A percentile compares a stretch with the other conserved stretches of the same genome.
phyloP scores from a whole-genome alignment of 2,113 vertebrate genomes.

The Phycodurus eques region DNA sequence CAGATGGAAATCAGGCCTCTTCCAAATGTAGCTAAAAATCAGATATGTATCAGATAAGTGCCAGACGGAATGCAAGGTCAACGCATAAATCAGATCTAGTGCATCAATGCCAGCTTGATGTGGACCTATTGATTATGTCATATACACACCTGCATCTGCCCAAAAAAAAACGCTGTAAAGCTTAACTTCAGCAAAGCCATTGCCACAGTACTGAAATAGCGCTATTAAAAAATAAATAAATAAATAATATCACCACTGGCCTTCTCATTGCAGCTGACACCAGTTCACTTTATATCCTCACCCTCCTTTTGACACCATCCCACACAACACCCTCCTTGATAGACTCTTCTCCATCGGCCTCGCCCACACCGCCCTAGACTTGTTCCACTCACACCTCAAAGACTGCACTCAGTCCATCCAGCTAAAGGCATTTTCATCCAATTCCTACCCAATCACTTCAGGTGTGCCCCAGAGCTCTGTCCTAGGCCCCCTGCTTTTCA shows the following conservation, averaged over 20 bases:
- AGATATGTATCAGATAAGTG: no score
- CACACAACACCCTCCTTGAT: neutral
- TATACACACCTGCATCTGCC: no score
- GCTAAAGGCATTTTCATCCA: neutral
- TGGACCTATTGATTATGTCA: neutral
- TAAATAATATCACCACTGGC: neutral
- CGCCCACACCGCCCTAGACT: neutral
- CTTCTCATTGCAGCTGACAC: neutral
- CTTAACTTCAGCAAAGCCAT: no score
- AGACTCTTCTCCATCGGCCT: slow-evolving; percentile 2
- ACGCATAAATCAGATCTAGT: neutral
- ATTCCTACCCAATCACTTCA: neutral
- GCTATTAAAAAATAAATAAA: no score
- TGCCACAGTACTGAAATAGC: no score
- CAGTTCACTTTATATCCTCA: neutral
- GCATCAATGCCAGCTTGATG: neutral
- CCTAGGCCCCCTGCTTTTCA: neutral
- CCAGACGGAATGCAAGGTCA: neutral
- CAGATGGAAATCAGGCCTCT: no score
- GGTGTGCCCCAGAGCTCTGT: slow-evolving; percentile 2
- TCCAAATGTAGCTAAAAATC: no score
- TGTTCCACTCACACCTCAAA: neutral
- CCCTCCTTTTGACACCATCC: neutral
- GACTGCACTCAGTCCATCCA: neutral
- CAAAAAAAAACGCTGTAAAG: no score